A percentile compares a stretch with the other conserved stretches of the same genome.
phyloP scores from a whole-genome alignment of 2,888 invertebrate species.

The Xanthia togata region DNA sequence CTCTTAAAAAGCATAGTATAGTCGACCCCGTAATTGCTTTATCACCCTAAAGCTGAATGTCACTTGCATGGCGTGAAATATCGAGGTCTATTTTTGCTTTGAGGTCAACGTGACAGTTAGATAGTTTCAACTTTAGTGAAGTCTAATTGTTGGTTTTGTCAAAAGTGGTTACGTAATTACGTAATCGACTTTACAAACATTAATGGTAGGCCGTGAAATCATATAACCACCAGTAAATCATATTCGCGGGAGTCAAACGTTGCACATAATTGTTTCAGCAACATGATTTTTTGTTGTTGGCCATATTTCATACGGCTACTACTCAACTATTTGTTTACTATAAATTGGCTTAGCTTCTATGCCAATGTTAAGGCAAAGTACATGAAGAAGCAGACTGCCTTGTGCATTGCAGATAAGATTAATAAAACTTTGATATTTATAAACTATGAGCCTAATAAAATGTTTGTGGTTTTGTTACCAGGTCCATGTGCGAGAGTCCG shows the following conservation, averaged over 20 bases:
- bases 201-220: background rate
- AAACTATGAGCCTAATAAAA: background rate
- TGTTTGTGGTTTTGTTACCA: slow-evolving; percentile 54
- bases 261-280: background rate
- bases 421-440: background rate
- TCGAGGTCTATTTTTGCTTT: too few relatives aligned
- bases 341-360: background rate
- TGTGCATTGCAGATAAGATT: background rate
- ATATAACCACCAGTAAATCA: background rate
- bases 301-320: background rate
- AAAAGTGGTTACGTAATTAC: background rate
- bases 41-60: too few relatives aligned
- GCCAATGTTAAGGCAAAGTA: background rate
- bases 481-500: slow-evolving; percentile 83
- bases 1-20: background rate
- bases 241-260: background rate
- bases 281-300: background rate
- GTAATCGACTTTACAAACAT: background rate
- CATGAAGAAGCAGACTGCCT: background rate
- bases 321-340: background rate
- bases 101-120: background rate
- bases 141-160: background rate
- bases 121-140: background rate
- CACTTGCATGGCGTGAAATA: too few relatives aligned
- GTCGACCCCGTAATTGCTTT: background rate